Conservation (phyloP, 1,140 invertebrate genomes). For the Nasonia giraulti region DNA sequence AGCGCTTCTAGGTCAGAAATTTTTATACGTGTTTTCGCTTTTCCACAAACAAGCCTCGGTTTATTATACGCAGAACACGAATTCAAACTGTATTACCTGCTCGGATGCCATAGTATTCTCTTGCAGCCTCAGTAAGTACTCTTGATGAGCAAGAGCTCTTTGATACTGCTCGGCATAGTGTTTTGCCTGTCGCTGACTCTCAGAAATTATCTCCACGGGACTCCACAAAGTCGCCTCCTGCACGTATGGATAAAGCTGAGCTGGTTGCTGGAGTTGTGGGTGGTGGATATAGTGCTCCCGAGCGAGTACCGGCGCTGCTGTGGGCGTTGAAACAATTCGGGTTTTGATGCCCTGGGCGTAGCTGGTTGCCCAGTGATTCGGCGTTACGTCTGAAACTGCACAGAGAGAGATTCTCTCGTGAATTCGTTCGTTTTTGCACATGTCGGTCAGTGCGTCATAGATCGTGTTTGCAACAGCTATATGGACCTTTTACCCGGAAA, state of each 20-base stretch:
- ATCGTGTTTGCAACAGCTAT: too few relatives aligned
- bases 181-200: neutral
- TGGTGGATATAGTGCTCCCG: neutral
- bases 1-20: neutral
- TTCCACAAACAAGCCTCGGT: neutral
- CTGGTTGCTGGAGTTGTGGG: neutral
- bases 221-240: neutral
- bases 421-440: neutral
- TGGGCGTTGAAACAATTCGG: neutral
- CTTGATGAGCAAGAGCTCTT: neutral
- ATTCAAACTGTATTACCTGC: slow-evolving; percentile 2
- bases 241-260: neutral
- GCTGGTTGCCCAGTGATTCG: slow-evolving; percentile 2
- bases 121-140: slow-evolving; percentile 2
- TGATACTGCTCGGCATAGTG: neutral
- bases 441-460: too few relatives aligned
- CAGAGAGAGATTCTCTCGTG: neutral
- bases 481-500: too few relatives aligned
- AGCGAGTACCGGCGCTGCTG: neutral
- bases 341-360: neutral
- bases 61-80: neutral
- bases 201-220: neutral
- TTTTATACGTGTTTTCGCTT: neutral
- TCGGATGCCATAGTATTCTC: neutral
- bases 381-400: slow-evolving; percentile 13